Conservation (phyloP, 2,797 vertebrate genomes). For the Pangasius macronema region DNA sequence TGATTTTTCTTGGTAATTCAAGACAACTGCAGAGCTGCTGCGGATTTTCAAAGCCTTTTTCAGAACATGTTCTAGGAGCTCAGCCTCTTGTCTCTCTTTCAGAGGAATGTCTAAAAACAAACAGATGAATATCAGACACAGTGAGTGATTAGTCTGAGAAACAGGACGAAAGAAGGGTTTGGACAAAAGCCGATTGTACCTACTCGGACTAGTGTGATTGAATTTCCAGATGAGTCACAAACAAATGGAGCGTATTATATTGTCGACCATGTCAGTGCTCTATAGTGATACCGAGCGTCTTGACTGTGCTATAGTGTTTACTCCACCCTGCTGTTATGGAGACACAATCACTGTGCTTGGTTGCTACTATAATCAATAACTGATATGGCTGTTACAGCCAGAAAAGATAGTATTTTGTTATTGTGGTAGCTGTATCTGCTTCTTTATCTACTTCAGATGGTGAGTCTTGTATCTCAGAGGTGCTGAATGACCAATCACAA, state of each 20-base stretch:
- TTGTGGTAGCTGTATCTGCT: neutral
- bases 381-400: neutral
- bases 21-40: constrained; percentile 44
- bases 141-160: neutral
- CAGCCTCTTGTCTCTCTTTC: constrained; percentile 70
- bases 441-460: neutral
- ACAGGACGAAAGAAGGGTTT: neutral
- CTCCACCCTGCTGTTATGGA: neutral
- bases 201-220: too few relatives aligned
- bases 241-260: too few relatives aligned
- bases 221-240: too few relatives aligned
- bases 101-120: constrained; percentile 57
- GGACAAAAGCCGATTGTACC: neutral
- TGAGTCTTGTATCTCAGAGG: neutral
- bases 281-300: neutral
- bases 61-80: constrained; percentile 72
- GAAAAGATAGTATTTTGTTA: neutral
- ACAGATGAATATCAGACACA: neutral
- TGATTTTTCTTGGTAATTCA: constrained; percentile 35
- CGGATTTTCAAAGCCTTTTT: constrained; percentile 73
- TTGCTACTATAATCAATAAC: neutral
- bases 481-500: neutral
- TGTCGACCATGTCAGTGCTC: neutral
- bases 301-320: neutral
- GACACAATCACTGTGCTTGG: neutral